Base-by-base conservation (phyloP, 2,113 vertebrate species). In the Takifugu flavidus region DNA sequence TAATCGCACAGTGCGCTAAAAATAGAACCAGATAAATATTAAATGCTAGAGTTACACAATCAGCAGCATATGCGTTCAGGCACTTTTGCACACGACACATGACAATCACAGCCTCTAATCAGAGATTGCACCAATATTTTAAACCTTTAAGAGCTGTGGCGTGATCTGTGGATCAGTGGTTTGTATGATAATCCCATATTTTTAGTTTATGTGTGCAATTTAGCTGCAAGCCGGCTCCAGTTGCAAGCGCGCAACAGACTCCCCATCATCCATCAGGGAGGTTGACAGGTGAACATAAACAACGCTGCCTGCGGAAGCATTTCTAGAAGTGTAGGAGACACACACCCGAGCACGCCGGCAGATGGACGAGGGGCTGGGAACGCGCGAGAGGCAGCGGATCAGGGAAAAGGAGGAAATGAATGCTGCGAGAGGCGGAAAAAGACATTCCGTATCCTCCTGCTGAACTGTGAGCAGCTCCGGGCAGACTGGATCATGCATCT, bases 391-490 rank as follows among this genome's bases (percentile, higher is more conserved):
- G 29, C 54, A 58, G 50, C 60, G 75, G 63, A 75, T 75, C 72
- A 80, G 64, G 72, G 60, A 53, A 59, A 28, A 52, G 68, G 69
- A 74, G 72, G 62, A 28, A 44, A 25, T 26, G 25, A 27, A 51
- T 65, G 65, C 68, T 76, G 73, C 65, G 79, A 75, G 77, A 76
- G 60, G 69, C 26, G 77, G 69, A 69, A 83, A 80, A 85, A 75
- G 75, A 49, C 13, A 47, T n/a, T 81, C 79, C 39, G 72, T 72
- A 80, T 87, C 77, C 79, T 79, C 76, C 78, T 84, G 86, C 89
- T 89, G 87, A 90, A 86, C 75, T 84, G 80, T 86, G 82, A 89
- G 85, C 85, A 85, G 86, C 82, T 85, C 82, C 83, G 67, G 74
- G 62, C 79, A 52, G 74, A 57, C 66, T 74, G 75, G 83, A 81